Evolutionary conservation across 2,113 vertebrate genomes (phyloP).

Genomic region (Penelope pileata): DNA sequence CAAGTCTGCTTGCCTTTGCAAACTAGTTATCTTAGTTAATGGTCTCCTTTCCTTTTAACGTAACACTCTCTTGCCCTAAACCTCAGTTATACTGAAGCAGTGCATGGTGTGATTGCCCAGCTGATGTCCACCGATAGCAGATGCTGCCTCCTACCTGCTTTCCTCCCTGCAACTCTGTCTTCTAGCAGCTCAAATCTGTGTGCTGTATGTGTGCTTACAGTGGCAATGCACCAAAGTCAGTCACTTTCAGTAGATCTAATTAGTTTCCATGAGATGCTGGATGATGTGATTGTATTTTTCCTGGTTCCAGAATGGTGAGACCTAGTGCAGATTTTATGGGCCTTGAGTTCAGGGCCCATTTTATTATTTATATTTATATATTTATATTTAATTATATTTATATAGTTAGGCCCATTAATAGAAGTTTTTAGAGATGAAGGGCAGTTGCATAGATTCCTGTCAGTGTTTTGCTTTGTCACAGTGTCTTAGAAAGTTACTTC

Average conservation of each 20-base stretch:
- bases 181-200: not conserved
- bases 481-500: not conserved
- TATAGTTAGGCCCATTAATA: too few species aligned
- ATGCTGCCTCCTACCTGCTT: not conserved
- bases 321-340: not conserved
- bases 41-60: not conserved
- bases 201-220: not conserved
- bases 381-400: too few species aligned
- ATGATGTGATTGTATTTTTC: not conserved
- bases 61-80: not conserved
- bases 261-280: not conserved
- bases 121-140: not conserved
- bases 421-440: not conserved
- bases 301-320: not conserved
- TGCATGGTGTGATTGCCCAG: fast-evolving
- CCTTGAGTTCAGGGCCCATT: not conserved
- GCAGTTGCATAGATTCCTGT: not conserved
- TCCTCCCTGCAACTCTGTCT: not conserved
- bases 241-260: not conserved
- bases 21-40: not conserved
- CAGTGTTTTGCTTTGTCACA: not conserved
- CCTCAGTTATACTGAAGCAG: not conserved
- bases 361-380: too few species aligned
- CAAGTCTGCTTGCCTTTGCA: not conserved
- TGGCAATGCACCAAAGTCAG: not conserved